These are phyloP conservation scores for Saturnia japonica DNA, from an alignment of 2,888 invertebrate genomes.

Conservation along the genomic window DNA sequence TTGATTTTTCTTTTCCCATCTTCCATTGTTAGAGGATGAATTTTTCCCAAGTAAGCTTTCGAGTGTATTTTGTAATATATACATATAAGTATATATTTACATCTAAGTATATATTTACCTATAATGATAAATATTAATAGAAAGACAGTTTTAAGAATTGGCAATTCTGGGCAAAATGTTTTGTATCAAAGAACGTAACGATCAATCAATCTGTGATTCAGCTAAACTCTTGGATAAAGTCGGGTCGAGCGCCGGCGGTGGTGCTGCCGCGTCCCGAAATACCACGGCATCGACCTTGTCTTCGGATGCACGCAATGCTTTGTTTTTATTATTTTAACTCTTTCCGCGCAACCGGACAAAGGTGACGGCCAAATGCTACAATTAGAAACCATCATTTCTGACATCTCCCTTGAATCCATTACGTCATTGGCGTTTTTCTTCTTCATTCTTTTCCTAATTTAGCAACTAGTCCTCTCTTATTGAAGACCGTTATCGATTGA, in stretches of 20 bases:
- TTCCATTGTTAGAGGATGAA: background rate
- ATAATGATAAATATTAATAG: background rate
- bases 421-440: background rate
- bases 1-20: background rate
- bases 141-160: slow-evolving; percentile 29
- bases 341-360: slow-evolving; percentile 61
- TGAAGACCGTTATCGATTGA: too few species aligned
- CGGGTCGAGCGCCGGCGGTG: slow-evolving; percentile 45
- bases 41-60: background rate
- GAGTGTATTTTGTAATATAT: background rate
- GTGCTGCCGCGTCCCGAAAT: slow-evolving; percentile 72
- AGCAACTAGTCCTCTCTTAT: too few species aligned
- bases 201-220: slow-evolving; percentile 64
- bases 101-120: background rate
- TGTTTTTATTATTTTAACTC: slow-evolving; percentile 74
- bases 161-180: slow-evolving; percentile 52
- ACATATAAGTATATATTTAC: background rate
- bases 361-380: slow-evolving; percentile 64
- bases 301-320: slow-evolving; percentile 66
- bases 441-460: too few species aligned
- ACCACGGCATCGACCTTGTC: slow-evolving; percentile 77
- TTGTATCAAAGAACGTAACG: slow-evolving; percentile 55
- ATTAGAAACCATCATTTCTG: slow-evolving; percentile 13
- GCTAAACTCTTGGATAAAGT: slow-evolving; percentile 53
- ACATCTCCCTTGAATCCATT: background rate